Evolutionary conservation across 2,113 vertebrate species (phyloP), one percentile per base, ranked within the genome.

Genomic region (Nycticebus coucang): DNA sequence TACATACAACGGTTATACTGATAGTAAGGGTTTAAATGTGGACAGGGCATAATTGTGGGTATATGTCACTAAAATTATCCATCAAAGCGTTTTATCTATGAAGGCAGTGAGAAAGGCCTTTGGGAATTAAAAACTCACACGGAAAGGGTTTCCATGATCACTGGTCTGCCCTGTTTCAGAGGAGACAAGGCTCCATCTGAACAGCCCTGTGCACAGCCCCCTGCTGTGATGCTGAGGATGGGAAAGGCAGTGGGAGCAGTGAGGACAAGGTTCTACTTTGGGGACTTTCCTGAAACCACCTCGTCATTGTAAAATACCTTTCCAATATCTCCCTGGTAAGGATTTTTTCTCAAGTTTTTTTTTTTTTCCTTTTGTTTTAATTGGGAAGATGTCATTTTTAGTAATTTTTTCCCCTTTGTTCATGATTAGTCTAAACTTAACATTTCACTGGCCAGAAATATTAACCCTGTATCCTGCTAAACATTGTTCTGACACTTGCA

Each of bases 401-500:
- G 66, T 7, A 89, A 87, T 14, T 59, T 50, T 50, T 50, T 59
- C 79, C 60, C 28, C 21, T 90, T 87, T 22, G 22, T 50, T 60
- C 37, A 71, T 72, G n/a, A 28, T 93, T 83, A n/a, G 33, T 83
- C 19, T 90, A 53, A 81, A 77, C 69, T 59, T 55, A 24, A 75
- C 24, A 62, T 9, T 7, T 89, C 53, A 33, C 28, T 75, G 69
- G 33, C 6, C 28, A 80, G 64, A 95, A 91, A 79, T 87, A 72
- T 89, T 55, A 89, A 87, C 75, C 21, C 50, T 21, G 35, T 30
- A 69, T 41, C 8, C 75, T 77, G 68, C 59, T 85, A 82, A 59
- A 14, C 10, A 33, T 84, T 59, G 87, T 94, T 93, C 69, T 93
- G 95, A 28, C 11, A 30, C 83, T 89, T 89, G 82, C 95, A 93